Percentiles rank a stretch among this genome's conserved stretches.
These are phyloP conservation scores for Hirudinaria manillensis DNA, from an alignment of 2,888 invertebrate genomes.

Conservation along the genomic window DNA sequence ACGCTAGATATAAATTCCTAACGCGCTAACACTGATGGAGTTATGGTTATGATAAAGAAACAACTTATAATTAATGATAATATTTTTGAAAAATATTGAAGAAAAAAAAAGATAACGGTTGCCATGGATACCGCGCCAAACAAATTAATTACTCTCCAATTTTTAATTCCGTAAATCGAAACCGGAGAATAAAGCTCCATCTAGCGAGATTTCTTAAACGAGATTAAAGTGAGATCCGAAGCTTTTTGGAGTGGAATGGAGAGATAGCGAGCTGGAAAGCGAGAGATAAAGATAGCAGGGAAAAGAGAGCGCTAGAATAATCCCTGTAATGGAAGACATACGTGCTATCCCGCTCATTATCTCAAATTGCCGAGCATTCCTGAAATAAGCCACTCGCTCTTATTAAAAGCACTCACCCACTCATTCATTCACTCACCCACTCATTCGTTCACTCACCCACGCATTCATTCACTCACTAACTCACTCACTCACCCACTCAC, in stretches of 20 bases:
- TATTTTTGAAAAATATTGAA: no score
- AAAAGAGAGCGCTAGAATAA: background rate
- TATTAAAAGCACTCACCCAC: background rate
- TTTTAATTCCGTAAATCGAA: no score
- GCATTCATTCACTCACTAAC: background rate
- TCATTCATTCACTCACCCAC: background rate
- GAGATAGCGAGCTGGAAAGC: background rate
- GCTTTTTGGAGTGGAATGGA: background rate
- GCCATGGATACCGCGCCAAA: no score
- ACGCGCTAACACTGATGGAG: no score
- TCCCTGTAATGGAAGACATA: background rate
- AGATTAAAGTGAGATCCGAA: background rate
- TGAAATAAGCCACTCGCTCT: background rate
- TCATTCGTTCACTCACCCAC: background rate
- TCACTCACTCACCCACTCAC: background rate
- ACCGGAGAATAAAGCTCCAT: no score
- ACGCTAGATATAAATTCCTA: no score
- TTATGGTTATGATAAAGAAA: no score
- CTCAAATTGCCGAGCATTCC: conserved; percentile 11
- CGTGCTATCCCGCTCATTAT: background rate
- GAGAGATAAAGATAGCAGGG: background rate
- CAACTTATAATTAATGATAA: no score
- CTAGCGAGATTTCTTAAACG: no score
- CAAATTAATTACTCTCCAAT: no score
- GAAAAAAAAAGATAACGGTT: no score